Conservation (phyloP, 2,797 vertebrate genomes). For the Anableps anableps region DNA sequence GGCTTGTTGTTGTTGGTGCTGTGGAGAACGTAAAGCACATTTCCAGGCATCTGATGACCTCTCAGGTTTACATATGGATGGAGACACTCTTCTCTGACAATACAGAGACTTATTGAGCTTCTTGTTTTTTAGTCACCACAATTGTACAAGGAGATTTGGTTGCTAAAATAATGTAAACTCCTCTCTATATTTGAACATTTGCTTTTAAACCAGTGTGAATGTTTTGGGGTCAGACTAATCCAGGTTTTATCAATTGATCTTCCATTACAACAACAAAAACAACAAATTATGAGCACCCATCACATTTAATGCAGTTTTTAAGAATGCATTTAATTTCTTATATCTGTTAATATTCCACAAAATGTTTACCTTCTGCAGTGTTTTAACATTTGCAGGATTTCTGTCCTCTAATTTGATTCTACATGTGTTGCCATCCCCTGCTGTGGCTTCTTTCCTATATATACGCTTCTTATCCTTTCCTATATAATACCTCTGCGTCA, state of each 20-base stretch:
- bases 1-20: constrained; percentile 59
- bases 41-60: constrained; percentile 44
- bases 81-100: constrained; percentile 29
- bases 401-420: neutral
- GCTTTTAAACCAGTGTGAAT: neutral
- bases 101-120: constrained; percentile 16
- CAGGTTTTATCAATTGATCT: neutral
- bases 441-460: neutral
- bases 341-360: neutral
- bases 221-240: neutral
- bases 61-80: constrained; percentile 29
- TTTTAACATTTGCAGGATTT: neutral
- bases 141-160: constrained; percentile 8
- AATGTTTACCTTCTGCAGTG: neutral
- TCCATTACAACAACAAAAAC: neutral
- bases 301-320: neutral
- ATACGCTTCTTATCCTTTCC: constrained; percentile 9
- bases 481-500: constrained; percentile 7
- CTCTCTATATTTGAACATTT: neutral
- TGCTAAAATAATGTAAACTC: neutral
- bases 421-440: neutral
- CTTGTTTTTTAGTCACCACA: constrained; percentile 19
- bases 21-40: constrained; percentile 38
- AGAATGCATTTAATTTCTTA: constrained; percentile 32
- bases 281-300: neutral